Base-by-base conservation (phyloP, 1,140 invertebrate genomes). In the Drosophila yakuba region DNA sequence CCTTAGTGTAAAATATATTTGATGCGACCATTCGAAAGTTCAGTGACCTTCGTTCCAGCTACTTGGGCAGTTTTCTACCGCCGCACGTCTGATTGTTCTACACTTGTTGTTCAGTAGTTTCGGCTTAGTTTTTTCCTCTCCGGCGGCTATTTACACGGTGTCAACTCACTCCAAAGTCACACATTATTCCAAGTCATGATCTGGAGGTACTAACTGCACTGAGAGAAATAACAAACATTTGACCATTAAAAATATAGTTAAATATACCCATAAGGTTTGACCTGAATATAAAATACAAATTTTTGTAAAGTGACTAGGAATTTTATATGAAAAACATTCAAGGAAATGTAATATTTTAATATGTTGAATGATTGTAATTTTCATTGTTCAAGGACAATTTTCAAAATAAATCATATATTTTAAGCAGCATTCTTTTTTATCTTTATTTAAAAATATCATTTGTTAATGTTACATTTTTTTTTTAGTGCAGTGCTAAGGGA, bases 31-130 rank as follows among this genome's bases (percentile, higher is more conserved):
- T 43, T 15, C 20, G 38, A 10, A 32, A 48, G 80, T 63, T 86
- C 83, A 69, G n/a, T 79, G 79, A 88, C 75, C 83, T 58, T 25
- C 51, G 68, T 72, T 72, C 52, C 63, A 51, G 64, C 83, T 54
- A 71, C 66, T 79, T 72, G 78, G 68, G 51, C 84, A 76, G 75
- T 57, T 67, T 72, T 86, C 43, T 57, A 28, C n/a, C 52, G 61
- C 62, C 68, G 63, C 45, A 56, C 62, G 39, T 61, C 59, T 60
- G 74, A 66, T 71, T 68, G 66, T 78, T 81, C 67, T 74, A 75
- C 82, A 81, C 82, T 81, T 85, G 82, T 75, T 86, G 52, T 74
- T 63, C 80, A 68, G 80, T 79, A 79, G 67, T 60, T 60, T 73
- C 51, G 59, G 59, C 56, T 74, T 54, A 64, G 64, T 68, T 80